Base-by-base conservation (phyloP, 2,888 invertebrate genomes). In the Homarus gammarus region DNA sequence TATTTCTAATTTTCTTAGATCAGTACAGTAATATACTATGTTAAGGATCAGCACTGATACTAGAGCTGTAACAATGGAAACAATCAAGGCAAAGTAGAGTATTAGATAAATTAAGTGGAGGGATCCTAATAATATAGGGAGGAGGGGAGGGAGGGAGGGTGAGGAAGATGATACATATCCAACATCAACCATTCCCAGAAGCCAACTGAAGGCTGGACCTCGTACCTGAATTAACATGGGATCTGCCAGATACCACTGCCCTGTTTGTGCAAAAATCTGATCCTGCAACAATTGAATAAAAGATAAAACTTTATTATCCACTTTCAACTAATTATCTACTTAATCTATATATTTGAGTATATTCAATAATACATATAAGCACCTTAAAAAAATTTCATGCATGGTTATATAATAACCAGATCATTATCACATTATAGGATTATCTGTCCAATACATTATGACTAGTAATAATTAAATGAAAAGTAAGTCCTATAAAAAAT, bases 171-270 rank as follows among this genome's bases (percentile, higher is more conserved):
- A 84, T 56, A 38, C 84, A 84, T 68, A 84, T 70, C 83, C 83
- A 84, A 84, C 83, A 84, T 72, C 68, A 84, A 68, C 49, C 84
- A 84, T 84, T 84, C 84, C 84, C 84, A 75, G 73, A 33, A 72
- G 75, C 75, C 49, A 75, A 84, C 84, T 84, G 49, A 84, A 72
- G 84, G 51, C 75, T 84, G 72, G 38, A 51, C 84, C 75, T 84
- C 84, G 75, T 84, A 84, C 84, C 84, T 84, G 84, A 38, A 72
- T 61, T 56, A 84, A 72, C 84, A 84, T 84, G 84, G 84, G 84
- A 84, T 84, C 84, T 84, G 84, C 84, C 84, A 84, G 84, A 84
- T 84, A 84, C 84, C 84, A 84, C 72, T 84, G 84, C 84, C 84
- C 84, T 84, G 84, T 61, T 75, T 84, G 84, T 84, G 84, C 75